These are phyloP conservation scores for Lophius americanus DNA, from an alignment of 2,797 vertebrate species.

Conservation along the genomic window DNA sequence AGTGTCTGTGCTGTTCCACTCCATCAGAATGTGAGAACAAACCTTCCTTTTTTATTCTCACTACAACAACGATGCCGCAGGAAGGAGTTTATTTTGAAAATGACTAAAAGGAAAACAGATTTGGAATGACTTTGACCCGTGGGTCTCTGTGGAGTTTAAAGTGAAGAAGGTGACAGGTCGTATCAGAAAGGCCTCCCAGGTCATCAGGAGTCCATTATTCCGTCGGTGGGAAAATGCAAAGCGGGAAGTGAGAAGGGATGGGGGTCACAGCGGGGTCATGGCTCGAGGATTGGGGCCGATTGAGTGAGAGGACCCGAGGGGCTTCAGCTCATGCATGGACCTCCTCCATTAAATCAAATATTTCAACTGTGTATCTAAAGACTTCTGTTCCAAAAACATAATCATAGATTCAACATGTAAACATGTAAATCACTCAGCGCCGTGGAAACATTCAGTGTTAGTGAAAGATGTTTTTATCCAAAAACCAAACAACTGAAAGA, in stretches of 20 bases:
- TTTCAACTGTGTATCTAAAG: constrained; percentile 38
- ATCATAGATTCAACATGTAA: constrained; percentile 36
- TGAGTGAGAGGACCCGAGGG: constrained; percentile 46
- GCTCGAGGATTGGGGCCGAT: constrained; percentile 40
- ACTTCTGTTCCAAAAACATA: constrained; percentile 44
- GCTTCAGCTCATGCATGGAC: constrained; percentile 26
- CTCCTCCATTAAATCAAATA: constrained; percentile 49
- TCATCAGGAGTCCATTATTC: constrained; percentile 26
- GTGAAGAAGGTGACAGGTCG: constrained; percentile 44
- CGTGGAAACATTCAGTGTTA: not conserved
- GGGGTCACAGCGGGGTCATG: constrained; percentile 58
- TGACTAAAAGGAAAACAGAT: constrained; percentile 34
- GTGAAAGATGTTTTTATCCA: constrained; percentile 3
- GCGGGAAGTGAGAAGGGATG: constrained; percentile 65
- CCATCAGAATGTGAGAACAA: constrained; percentile 46
- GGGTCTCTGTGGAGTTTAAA: constrained; percentile 41
- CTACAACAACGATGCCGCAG: constrained; percentile 18
- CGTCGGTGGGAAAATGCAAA: constrained; percentile 66
- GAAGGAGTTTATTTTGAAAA: constrained; percentile 59
- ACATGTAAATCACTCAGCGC: constrained; percentile 30
- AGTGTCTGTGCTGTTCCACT: constrained; percentile 38
- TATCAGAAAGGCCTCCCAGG: constrained; percentile 42
- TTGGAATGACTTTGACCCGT: constrained; percentile 48
- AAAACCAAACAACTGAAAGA: not conserved
- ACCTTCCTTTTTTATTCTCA: constrained; percentile 29